Evolutionary conservation across 2,797 vertebrate species (phyloP).

Genomic region (Oryzias dopingdopingensis): DNA sequence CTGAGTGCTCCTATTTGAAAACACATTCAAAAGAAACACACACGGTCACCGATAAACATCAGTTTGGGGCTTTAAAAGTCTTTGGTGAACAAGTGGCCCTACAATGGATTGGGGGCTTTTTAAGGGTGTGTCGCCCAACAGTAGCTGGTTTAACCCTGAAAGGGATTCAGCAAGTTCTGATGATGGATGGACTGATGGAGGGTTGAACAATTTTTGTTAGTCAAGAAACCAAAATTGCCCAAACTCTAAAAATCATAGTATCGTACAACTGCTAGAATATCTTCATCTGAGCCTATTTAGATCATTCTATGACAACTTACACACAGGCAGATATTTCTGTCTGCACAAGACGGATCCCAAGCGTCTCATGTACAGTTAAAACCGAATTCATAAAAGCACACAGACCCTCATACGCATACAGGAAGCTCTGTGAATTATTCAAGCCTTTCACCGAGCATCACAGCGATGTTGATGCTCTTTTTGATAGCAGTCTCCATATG

Average conservation of each 20-base stretch:
- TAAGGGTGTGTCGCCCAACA: too few relatives aligned
- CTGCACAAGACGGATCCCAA: background rate
- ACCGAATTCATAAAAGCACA: background rate
- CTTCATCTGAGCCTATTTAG: background rate
- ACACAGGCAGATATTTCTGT: background rate
- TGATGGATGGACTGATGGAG: too few relatives aligned
- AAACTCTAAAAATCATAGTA: background rate
- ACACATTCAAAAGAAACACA: background rate
- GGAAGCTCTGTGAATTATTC: conserved; percentile 4
- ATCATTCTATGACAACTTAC: background rate
- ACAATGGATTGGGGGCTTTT: too few relatives aligned
- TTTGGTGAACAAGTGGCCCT: too few relatives aligned
- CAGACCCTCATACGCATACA: background rate
- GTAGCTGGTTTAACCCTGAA: too few relatives aligned
- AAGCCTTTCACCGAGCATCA: conserved; percentile 2
- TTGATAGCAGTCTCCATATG: conserved; percentile 2
- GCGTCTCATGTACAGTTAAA: background rate
- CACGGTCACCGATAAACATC: too few relatives aligned
- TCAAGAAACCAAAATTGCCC: too few relatives aligned
- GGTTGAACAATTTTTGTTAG: too few relatives aligned
- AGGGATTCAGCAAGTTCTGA: too few relatives aligned
- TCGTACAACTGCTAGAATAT: conserved; percentile 7
- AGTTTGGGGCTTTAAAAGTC: too few relatives aligned
- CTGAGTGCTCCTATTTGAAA: background rate
- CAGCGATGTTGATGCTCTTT: conserved; percentile 12